Percentiles rank a stretch among this genome's conserved stretches.
Conservation (phyloP, 2,797 vertebrate species). For the Galaxias olidus region DNA sequence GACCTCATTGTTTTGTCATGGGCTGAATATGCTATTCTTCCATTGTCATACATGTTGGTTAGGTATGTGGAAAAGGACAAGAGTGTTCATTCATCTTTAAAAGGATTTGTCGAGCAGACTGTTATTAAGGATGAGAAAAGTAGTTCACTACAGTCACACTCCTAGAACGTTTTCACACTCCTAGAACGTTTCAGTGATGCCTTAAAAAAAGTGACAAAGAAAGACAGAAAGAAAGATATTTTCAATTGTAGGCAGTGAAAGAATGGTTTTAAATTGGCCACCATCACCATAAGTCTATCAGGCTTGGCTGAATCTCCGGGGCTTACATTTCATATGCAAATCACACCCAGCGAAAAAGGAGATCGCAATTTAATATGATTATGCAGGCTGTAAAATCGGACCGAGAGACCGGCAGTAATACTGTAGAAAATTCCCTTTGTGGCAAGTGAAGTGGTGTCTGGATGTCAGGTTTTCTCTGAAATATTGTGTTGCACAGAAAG, state of each 20-base stretch:
- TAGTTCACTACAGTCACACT: too few species aligned
- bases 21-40: too few species aligned
- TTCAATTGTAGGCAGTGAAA: too few species aligned
- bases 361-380: slow-evolving; percentile 50
- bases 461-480: neutral
- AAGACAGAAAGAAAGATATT: too few species aligned
- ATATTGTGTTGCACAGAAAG: neutral
- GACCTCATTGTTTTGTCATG: too few species aligned
- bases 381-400: slow-evolving; percentile 35
- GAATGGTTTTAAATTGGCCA: slow-evolving; percentile 29
- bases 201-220: too few species aligned
- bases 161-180: too few species aligned
- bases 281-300: neutral
- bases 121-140: neutral
- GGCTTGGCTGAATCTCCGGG: slow-evolving; percentile 11
- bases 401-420: slow-evolving; percentile 37
- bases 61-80: neutral
- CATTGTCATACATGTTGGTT: too few species aligned
- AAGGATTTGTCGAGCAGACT: too few species aligned
- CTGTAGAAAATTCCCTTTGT: slow-evolving; percentile 22
- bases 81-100: too few species aligned
- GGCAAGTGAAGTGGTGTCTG: slow-evolving; percentile 4
- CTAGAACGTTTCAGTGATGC: too few species aligned
- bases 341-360: slow-evolving; percentile 41
- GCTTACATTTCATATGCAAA: slow-evolving; percentile 40